Evolutionary conservation across 2,888 invertebrate species (phyloP), one percentile per base, ranked within the genome.

Genomic region (Pollenia labialis): DNA sequence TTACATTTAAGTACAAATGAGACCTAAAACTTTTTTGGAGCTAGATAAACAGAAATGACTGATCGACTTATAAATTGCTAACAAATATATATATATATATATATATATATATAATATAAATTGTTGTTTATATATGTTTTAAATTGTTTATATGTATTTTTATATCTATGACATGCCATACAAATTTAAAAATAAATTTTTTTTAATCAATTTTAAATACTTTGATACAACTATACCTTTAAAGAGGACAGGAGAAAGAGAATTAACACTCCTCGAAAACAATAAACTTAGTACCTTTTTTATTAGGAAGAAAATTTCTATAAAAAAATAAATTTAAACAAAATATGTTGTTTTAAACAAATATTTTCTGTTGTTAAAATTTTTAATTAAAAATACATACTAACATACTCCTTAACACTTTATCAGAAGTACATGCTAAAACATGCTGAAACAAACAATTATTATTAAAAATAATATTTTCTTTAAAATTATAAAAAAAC

Each of bases 261-360:
- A 32, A 8, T 68, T 68, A 16, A 23, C 9, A 10, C 54, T 60
- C 9, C 14, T 16, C 23, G 32, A 42, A 16, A 75, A 14, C 8
- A 42, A 16, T 44, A 16, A 64, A 68, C 68, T 52, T 16, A 40
- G 40, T 68, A 68, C 68, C 68, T 68, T 52, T 32, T 32, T 40
- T 40, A 50, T 40, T 50, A 32, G 18, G 7, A 16, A 46, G 12
- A 12, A 66, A 48, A 23, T 48, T 14, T 66, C 12, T 23, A 48
- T 23, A 8, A 58, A 58, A 58, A 58, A 11, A 18, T 1, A 12
- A 12, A 12, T 58, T 52, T 52, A 32, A 32, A 32, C 32, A 32
- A 32, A 32, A 32, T 32, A 32, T 32, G 40, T 68, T 68, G 32
- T 68, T 68, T 50, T 40, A 14, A n/a, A 44, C n/a, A 62, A 62